These are phyloP conservation scores for Hetaerina titia DNA, from an alignment of 2,888 invertebrate genomes.

Conservation along the genomic window DNA sequence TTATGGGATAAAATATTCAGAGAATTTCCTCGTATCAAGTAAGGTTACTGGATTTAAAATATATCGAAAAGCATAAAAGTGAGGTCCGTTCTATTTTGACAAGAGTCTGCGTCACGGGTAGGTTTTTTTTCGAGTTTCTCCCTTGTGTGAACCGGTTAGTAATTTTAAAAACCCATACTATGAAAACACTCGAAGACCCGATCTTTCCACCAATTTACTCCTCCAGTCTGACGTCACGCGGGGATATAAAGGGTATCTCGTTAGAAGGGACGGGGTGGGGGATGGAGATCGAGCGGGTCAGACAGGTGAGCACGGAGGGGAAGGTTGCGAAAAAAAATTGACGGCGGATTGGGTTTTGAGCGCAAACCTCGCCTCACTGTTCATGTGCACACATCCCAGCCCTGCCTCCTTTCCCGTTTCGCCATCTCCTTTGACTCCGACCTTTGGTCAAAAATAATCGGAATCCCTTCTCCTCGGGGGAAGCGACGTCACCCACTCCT, in stretches of 20 bases:
- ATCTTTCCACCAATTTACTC: not conserved
- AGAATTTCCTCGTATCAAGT: not conserved
- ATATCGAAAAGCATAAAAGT: not conserved
- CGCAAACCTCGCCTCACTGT: not conserved
- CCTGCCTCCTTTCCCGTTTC: not conserved
- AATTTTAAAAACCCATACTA: not conserved
- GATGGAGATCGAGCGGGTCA: not conserved
- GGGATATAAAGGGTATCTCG: not conserved
- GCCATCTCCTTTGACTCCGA: not conserved
- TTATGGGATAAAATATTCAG: not conserved
- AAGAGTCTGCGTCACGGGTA: not conserved
- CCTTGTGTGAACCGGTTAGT: not conserved
- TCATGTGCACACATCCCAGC: not conserved
- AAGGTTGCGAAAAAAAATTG: not conserved
- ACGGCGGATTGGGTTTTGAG: not conserved
- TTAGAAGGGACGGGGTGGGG: not conserved
- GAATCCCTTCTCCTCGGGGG: not conserved
- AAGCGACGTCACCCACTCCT: not conserved
- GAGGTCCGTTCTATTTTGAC: not conserved
- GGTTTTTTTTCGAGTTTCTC: not conserved
- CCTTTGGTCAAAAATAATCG: not conserved
- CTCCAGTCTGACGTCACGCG: not conserved
- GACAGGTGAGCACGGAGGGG: not conserved
- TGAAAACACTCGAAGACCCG: not conserved
- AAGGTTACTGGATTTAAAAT: not conserved